Percentiles rank a stretch among this genome's conserved stretches.
These are phyloP conservation scores for Crotalus horridus DNA, from an alignment of 2,113 vertebrate species.

Conservation along the genomic window DNA sequence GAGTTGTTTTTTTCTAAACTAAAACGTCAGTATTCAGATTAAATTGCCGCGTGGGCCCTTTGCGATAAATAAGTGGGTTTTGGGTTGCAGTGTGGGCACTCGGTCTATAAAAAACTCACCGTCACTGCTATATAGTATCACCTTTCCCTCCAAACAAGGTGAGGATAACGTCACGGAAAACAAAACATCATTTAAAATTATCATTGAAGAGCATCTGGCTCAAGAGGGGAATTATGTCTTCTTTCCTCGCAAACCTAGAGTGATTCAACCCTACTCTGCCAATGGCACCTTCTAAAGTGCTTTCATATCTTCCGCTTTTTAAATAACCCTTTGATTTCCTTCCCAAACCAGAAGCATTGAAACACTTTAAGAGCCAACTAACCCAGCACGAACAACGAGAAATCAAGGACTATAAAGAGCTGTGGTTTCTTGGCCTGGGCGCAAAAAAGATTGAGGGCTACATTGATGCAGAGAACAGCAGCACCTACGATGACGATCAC, in stretches of 20 bases:
- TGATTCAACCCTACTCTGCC: too few species aligned
- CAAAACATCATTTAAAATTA: not conserved
- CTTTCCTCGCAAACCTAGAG: not conserved
- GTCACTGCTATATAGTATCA: too few species aligned
- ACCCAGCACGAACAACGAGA: conserved; percentile 87
- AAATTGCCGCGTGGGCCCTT: too few species aligned
- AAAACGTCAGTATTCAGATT: too few species aligned
- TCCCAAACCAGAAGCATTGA: conserved; percentile 82
- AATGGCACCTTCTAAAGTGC: too few species aligned
- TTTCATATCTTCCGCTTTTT: not conserved
- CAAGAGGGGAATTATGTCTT: not conserved
- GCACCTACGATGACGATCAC: conserved; percentile 85
- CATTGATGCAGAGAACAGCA: conserved; percentile 77
- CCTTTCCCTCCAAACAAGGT: too few species aligned
- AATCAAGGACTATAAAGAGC: conserved; percentile 85
- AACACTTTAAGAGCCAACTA: conserved; percentile 82
- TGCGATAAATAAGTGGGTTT: too few species aligned
- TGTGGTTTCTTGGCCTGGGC: conserved; percentile 90
- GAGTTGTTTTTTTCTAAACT: too few species aligned
- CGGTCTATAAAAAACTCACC: too few species aligned
- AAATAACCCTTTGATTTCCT: conserved; percentile 25
- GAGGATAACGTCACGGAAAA: not conserved
- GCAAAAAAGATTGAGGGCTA: conserved; percentile 82
- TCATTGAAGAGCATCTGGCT: not conserved
- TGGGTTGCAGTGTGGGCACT: too few species aligned